Evolutionary conservation across 2,888 invertebrate species (phyloP).

Genomic region (Shargacucullia verbasci): DNA sequence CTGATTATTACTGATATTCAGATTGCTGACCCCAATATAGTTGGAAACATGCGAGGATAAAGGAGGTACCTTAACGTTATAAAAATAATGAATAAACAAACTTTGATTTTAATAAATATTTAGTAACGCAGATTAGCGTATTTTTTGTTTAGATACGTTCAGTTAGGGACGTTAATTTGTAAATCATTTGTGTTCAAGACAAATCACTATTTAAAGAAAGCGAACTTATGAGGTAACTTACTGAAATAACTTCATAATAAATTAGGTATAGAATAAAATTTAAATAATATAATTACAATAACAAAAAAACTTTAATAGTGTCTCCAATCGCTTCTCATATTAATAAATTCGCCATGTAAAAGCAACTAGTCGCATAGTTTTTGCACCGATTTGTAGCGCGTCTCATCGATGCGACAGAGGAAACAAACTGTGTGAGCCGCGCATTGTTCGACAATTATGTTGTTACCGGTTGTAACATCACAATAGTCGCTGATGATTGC

Average conservation of each 20-base stretch:
- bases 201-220: slow-evolving; percentile 1
- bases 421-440: slow-evolving; percentile 43
- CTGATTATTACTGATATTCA: too few species aligned
- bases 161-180: background rate
- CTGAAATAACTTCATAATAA: background rate
- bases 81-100: too few species aligned
- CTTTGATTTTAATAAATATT: too few species aligned
- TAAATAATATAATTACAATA: too few species aligned
- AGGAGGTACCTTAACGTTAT: too few species aligned
- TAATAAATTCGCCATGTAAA: slow-evolving; percentile 3
- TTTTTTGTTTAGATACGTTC: background rate
- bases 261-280: too few species aligned
- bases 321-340: slow-evolving; percentile 20
- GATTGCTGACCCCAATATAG: too few species aligned
- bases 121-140: background rate
- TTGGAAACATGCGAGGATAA: too few species aligned
- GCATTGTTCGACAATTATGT: slow-evolving; percentile 45
- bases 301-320: too few species aligned
- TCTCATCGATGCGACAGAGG: slow-evolving; percentile 11
- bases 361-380: slow-evolving; percentile 28
- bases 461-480: slow-evolving; percentile 33
- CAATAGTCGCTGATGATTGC: slow-evolving; percentile 40
- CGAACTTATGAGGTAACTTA: background rate
- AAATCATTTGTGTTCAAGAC: background rate
- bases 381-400: slow-evolving; percentile 43